Evolutionary conservation across 2,113 vertebrate genomes (phyloP), one percentile per base, ranked within the genome.

Genomic region (Electrona antarctica): DNA sequence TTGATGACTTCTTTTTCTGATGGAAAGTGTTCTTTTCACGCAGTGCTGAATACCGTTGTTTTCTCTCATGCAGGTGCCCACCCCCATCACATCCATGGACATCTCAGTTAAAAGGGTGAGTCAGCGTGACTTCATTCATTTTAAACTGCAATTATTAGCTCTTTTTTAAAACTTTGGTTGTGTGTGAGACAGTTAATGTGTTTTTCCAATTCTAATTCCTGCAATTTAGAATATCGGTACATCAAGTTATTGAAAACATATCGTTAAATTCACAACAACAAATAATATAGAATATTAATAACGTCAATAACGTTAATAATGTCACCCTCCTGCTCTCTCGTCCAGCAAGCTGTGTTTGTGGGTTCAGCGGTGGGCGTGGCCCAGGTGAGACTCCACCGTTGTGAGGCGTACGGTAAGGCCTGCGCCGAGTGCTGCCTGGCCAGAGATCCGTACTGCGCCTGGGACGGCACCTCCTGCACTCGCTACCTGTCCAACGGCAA

Each of bases 371-470:
- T 90, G 29, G 97, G 95, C 0, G 91, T 98, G 82, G 95, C 93
- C 10, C 94, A 91, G 89, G 90, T 98, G 52, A 92, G 86, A 79
- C 92, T 98, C 82, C 97, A 98, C 74, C 95, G 81, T 66, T 98
- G 97, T 0, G 93, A 95, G 81, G 94, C 93, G 0, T 99, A 98
- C 0, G 97, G 97, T 54, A 95, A 90, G 0, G 96, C 95, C 0
- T 98, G 97, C 28, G 95, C 96, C 0, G 97, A 98, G 74, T 98
- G 97, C 90, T 98, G 97, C 86, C 90, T 98, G 87, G 97, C 97
- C 72, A 91, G 97, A 76, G 97, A 98, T 70, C 97, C 97, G 0
- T 98, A 98, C 86, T 98, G 97, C 0, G 89, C 96, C 76, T 98
- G 97, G 97, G 96, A 98, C 0, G 97, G 97, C 4, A 60, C 83